A percentile compares a stretch with the other conserved stretches of the same genome.
These are phyloP conservation scores for Bubo scandiacus DNA, from an alignment of 2,113 vertebrate species.

Conservation along the genomic window DNA sequence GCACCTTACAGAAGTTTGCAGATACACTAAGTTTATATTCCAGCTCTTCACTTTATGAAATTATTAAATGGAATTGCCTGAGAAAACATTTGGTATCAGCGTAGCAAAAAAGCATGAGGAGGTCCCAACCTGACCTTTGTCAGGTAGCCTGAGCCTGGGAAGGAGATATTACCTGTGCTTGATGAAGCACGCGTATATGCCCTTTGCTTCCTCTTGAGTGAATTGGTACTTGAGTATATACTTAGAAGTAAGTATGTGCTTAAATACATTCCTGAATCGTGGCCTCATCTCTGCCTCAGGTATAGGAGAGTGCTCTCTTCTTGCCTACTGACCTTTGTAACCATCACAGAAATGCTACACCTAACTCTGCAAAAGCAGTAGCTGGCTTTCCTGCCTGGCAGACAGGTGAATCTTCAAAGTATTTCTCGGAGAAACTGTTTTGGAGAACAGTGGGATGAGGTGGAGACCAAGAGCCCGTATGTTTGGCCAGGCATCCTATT, in stretches of 20 bases:
- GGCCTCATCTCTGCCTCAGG: not conserved
- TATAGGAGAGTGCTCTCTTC: not conserved
- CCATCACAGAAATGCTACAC: not conserved
- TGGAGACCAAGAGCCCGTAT: not conserved
- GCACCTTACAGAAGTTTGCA: not conserved
- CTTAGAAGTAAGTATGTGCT: not conserved
- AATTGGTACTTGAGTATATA: not conserved
- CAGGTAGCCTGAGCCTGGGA: not conserved
- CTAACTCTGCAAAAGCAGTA: not conserved
- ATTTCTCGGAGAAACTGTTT: not conserved
- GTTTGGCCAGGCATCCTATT: slow-evolving; percentile 1
- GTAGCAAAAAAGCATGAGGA: not conserved
- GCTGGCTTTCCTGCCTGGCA: not conserved
- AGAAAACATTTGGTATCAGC: not conserved
- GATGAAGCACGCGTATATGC: not conserved
- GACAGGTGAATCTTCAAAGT: not conserved
- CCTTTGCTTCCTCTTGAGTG: not conserved
- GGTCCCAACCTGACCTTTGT: not conserved
- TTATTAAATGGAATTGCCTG: not conserved
- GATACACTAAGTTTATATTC: not conserved
- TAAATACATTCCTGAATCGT: not conserved
- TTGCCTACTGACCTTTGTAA: rapidly evolving
- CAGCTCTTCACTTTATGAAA: rapidly evolving
- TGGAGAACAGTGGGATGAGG: not conserved
- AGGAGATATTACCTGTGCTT: not conserved